Conservation (phyloP, 1,140 invertebrate species). For the Caenorhabditis inopinata region DNA sequence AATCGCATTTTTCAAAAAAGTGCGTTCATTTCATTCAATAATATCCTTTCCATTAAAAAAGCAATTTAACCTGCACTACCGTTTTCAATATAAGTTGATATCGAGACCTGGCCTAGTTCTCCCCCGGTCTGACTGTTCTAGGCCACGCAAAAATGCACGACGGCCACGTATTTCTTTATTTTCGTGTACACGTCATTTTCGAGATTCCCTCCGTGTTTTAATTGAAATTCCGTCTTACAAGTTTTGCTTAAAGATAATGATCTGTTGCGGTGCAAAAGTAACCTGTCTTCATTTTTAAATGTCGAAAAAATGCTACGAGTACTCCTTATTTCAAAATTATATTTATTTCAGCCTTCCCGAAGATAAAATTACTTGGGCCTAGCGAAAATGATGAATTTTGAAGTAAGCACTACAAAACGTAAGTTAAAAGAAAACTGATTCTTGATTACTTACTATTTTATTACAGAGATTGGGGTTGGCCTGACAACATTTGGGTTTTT, state of each 20-base stretch:
- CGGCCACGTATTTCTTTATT: neutral
- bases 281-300: neutral
- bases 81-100: too few relatives aligned
- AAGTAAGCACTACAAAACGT: conserved; percentile 63
- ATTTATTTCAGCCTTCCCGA: neutral
- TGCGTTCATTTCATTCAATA: too few relatives aligned
- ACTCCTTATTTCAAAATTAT: neutral
- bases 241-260: neutral
- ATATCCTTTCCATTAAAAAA: too few relatives aligned
- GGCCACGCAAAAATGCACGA: neutral
- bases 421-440: conserved; percentile 23
- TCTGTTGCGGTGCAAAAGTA: neutral
- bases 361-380: neutral
- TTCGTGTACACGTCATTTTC: conserved; percentile 6
- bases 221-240: neutral
- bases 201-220: neutral
- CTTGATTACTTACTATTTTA: neutral
- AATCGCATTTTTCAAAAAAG: too few relatives aligned
- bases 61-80: too few relatives aligned
- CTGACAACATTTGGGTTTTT: conserved; percentile 91
- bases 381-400: conserved; percentile 60
- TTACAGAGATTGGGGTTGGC: conserved; percentile 92
- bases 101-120: too few relatives aligned
- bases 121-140: neutral
- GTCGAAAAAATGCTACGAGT: neutral